Evolutionary conservation across 2,797 vertebrate genomes (phyloP).

Genomic region (Aratinga solstitialis): DNA sequence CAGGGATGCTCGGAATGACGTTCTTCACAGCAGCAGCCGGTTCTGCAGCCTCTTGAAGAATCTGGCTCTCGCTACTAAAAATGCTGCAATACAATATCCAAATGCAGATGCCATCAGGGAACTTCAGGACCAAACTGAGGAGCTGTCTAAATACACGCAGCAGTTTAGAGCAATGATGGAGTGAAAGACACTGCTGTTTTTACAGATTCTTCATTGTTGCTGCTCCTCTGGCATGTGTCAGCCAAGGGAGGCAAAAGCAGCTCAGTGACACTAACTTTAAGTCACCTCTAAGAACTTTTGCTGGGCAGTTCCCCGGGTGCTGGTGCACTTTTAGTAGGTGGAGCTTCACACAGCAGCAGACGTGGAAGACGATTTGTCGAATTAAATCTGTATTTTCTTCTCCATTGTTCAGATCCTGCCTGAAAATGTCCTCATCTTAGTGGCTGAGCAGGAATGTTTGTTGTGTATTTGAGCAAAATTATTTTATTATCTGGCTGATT

Average conservation of each 20-base stretch:
- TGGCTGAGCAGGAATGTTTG: not conserved
- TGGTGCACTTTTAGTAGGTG: not conserved
- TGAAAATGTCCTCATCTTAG: not conserved
- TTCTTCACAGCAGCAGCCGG: conserved; percentile 84
- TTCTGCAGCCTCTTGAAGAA: conserved; percentile 90
- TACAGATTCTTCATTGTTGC: not conserved
- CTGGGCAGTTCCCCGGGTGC: fast-evolving
- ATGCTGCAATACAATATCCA: conserved; percentile 84
- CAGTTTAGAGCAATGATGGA: conserved; percentile 84
- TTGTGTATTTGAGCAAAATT: not conserved
- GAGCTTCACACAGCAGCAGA: not conserved
- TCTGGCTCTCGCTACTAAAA: conserved; percentile 91
- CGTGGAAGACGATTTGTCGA: not conserved
- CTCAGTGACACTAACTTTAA: not conserved
- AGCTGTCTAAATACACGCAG: conserved; percentile 81
- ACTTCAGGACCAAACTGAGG: conserved; percentile 78
- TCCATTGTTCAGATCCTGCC: not conserved
- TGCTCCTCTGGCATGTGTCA: not conserved
- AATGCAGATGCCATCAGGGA: conserved; percentile 72
- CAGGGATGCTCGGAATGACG: conserved; percentile 70
- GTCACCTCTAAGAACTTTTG: not conserved
- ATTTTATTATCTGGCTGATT: not conserved
- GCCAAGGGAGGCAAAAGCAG: not conserved
- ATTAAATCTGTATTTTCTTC: not conserved
- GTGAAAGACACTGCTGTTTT: not conserved